A percentile compares a stretch with the other conserved stretches of the same genome.
Evolutionary conservation across 2,113 vertebrate genomes (phyloP).

Genomic region (Speoplatyrhinus poulsoni): DNA sequence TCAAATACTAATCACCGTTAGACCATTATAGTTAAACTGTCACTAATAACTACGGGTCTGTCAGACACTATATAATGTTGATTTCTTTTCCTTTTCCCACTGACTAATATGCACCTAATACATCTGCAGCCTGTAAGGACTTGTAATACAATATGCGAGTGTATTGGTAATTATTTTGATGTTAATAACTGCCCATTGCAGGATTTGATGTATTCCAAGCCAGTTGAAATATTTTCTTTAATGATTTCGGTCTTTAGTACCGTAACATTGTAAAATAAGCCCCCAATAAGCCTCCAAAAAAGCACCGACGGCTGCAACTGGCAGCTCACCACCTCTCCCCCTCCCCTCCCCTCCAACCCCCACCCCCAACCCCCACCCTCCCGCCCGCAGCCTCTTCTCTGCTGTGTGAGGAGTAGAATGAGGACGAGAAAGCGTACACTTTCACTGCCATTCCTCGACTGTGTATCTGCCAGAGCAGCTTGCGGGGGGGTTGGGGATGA

Average conservation of each 20-base stretch:
- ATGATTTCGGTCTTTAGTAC: conserved; percentile 3
- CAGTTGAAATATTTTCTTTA: conserved; percentile 9
- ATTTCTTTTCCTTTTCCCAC: conserved; percentile 19
- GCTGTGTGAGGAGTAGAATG: conserved; percentile 49
- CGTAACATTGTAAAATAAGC: conserved; percentile 49
- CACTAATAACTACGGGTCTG: conserved; percentile 23
- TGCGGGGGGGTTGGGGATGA: conserved; percentile 22
- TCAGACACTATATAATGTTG: conserved; percentile 18
- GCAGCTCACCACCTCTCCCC: conserved; percentile 52
- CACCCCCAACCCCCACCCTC: background rate
- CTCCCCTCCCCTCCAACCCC: background rate
- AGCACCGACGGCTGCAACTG: conserved; percentile 44
- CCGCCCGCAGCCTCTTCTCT: conserved; percentile 27
- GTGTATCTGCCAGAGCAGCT: conserved; percentile 69
- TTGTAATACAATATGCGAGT: conserved; percentile 5
- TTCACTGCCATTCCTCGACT: conserved; percentile 48
- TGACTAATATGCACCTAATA: conserved; percentile 15
- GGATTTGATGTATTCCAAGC: background rate
- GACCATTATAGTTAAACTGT: conserved; percentile 28
- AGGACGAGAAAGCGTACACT: conserved; percentile 52
- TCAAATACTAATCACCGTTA: conserved; percentile 39
- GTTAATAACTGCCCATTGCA: background rate
- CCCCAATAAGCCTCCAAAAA: conserved; percentile 11
- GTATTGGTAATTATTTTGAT: conserved; percentile 11
- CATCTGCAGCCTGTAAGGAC: conserved; percentile 8